Percentiles rank a stretch among this genome's conserved stretches.
These are phyloP conservation scores for Lynx canadensis DNA, from an alignment of 2,113 vertebrate species.

Conservation along the genomic window DNA sequence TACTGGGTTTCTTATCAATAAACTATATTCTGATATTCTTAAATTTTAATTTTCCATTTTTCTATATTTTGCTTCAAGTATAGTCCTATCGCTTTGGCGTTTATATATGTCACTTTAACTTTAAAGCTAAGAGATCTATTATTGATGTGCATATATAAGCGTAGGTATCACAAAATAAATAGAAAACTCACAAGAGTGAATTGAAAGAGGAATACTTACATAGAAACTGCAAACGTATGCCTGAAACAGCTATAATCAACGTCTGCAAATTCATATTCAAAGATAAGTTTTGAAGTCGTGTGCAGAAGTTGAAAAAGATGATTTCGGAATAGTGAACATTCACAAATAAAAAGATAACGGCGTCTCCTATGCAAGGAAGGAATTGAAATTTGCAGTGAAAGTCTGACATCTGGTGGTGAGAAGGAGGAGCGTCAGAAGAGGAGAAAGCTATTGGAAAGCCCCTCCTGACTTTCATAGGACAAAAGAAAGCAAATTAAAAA, in stretches of 20 bases:
- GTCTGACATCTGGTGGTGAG: conserved; percentile 88
- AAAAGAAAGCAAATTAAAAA: conserved; percentile 26
- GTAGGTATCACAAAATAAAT: background rate
- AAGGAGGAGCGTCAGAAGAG: conserved; percentile 44
- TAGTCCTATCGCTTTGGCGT: background rate
- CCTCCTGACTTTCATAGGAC: background rate
- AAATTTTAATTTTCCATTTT: background rate
- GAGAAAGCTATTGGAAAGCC: background rate
- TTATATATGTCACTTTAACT: background rate
- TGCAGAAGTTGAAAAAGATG: background rate
- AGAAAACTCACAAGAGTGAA: background rate
- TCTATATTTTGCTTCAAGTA: background rate
- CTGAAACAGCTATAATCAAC: background rate
- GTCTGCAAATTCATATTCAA: background rate
- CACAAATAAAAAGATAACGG: conserved; percentile 35
- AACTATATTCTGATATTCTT: conserved; percentile 9
- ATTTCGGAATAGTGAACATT: conserved; percentile 35
- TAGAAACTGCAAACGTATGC: background rate
- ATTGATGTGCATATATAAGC: background rate
- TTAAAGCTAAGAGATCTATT: background rate
- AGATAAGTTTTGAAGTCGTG: background rate
- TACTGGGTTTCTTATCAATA: background rate
- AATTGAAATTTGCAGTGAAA: conserved; percentile 84
- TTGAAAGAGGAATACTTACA: background rate
- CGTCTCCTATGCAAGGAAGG: background rate